Base-by-base conservation (phyloP, 2,797 vertebrate species). In the Trichosurus vulpecula region DNA sequence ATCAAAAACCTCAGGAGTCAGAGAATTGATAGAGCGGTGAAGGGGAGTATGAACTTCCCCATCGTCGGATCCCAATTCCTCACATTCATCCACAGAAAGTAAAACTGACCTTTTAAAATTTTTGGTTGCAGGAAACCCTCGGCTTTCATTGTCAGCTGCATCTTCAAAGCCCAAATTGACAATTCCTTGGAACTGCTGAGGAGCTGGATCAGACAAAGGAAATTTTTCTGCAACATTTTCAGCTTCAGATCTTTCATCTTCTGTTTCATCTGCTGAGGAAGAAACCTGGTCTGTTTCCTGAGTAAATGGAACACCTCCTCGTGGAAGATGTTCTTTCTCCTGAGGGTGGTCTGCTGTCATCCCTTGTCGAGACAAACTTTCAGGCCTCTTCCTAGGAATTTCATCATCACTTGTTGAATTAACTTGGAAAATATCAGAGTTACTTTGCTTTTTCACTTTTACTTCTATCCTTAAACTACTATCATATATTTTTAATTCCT, bases 1-100 rank as follows among this genome's bases (percentile, higher is more conserved):
- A 74, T 99, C 99, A 94, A 99, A 99, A 93, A 99, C 99, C 31
- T 99, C 99, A 54, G 99, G 99, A 53, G 99, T 99, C 53, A 96
- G 96, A 13, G 97, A 96, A 58, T 98, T 98, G 6, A 95, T 3
- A 0, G 98, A 97, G 51, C 98, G 98, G 35, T 98, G 99, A 89
- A 96, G 97, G 2, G 98, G 98, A 56, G 98, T 98, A 54, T 98
- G 99, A 91, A 96, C 96, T 16, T 99, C 99, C 16, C 94, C 99
- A 93, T 99, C 99, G n/a, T 99, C 99, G 25, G 99, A 99, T 93
- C 99, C 99, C 95, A 99, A 56, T 98, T 99, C 99, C 98, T 99
- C 99, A 52, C 99, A 99, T 98, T 99, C 99, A 96, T 99, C 99
- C 27, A 99, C 99, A 0, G 99, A 99, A 90, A 99, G 99, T 95